These are phyloP conservation scores for Propithecus deckenii DNA, from an alignment of 2,797 vertebrate genomes.

Conservation along the genomic window DNA sequence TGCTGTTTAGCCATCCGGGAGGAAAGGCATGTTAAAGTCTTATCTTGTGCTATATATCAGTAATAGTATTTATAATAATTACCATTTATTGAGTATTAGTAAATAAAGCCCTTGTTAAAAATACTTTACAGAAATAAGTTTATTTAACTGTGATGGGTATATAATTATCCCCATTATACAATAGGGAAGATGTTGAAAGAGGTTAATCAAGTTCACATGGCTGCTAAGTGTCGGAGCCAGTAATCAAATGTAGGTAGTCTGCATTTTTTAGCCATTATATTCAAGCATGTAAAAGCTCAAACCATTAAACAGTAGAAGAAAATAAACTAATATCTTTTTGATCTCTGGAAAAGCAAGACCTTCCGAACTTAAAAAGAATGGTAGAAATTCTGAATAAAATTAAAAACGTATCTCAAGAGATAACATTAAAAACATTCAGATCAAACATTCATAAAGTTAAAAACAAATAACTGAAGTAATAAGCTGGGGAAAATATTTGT, in stretches of 20 bases:
- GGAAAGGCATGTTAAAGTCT: background rate
- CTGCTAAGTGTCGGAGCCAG: background rate
- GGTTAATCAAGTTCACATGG: background rate
- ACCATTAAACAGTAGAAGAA: background rate
- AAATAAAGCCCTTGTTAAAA: background rate
- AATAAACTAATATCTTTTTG: background rate
- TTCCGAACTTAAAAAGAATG: background rate
- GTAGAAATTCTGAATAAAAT: background rate
- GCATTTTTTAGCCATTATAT: background rate
- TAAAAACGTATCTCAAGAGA: background rate
- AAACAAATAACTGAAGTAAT: background rate
- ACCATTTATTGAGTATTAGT: background rate
- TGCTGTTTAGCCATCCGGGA: background rate
- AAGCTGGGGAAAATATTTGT: background rate
- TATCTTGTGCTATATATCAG: background rate
- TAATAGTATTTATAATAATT: background rate
- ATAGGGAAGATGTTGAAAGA: background rate
- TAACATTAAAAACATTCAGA: background rate
- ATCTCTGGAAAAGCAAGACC: background rate
- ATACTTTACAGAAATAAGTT: background rate
- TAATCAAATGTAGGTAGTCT: background rate
- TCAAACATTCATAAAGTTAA: slow-evolving; percentile 1
- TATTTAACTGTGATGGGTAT: background rate
- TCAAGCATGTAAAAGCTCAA: background rate
- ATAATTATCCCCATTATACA: background rate